Conservation (phyloP, 2,888 invertebrate genomes). For the Clunio marinus region DNA sequence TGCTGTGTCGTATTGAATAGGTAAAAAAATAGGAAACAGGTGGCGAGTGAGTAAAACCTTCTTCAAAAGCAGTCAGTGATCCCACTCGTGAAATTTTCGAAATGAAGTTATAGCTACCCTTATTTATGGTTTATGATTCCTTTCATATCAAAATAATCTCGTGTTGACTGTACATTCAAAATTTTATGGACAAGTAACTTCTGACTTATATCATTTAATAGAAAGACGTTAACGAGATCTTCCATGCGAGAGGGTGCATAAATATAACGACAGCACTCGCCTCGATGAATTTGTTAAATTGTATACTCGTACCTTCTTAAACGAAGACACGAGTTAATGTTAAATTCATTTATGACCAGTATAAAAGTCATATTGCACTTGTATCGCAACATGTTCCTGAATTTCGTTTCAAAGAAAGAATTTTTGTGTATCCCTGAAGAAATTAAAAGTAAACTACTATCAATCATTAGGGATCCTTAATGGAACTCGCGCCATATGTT, state of each 20-base stretch:
- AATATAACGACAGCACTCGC: background rate
- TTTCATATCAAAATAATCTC: background rate
- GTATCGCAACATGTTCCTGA: background rate
- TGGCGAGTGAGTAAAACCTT: slow-evolving; percentile 13
- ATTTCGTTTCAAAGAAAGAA: background rate
- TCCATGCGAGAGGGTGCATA: slow-evolving; percentile 5
- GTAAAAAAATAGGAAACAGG: slow-evolving; percentile 29
- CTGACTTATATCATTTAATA: slow-evolving; percentile 3
- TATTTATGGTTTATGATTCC: slow-evolving; percentile 36
- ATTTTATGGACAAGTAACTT: slow-evolving; percentile 32
- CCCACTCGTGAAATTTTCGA: background rate
- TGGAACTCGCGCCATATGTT: background rate
- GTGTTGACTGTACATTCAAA: background rate
- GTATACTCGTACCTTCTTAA: background rate
- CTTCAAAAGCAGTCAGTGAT: background rate
- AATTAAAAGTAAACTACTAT: background rate
- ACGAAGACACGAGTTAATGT: background rate
- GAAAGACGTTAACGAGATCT: slow-evolving; percentile 1
- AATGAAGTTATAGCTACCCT: slow-evolving; percentile 25
- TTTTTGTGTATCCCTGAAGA: background rate
- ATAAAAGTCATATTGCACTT: slow-evolving; percentile 33
- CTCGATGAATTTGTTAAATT: background rate
- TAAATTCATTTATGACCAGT: background rate
- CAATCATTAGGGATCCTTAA: background rate
- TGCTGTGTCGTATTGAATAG: slow-evolving; percentile 3